These are phyloP conservation scores for Sphaeridia pumilis DNA, from an alignment of 2,888 invertebrate genomes.

Conservation along the genomic window DNA sequence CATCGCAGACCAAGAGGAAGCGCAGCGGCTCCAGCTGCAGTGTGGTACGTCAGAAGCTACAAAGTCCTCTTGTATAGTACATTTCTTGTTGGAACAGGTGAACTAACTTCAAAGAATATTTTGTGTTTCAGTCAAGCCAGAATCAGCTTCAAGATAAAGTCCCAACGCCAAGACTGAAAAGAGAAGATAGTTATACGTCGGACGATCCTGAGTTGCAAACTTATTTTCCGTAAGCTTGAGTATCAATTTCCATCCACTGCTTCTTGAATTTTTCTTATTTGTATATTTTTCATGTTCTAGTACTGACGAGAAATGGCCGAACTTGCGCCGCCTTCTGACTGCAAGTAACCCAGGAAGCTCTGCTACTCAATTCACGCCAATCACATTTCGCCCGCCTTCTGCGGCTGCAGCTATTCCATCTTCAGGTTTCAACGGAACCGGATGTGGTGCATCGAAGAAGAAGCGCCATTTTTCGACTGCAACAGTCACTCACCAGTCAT, in stretches of 20 bases:
- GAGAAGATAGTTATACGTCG: constrained; percentile 16
- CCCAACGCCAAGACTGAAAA: constrained; percentile 19
- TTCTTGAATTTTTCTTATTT: neutral
- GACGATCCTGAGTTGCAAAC: constrained; percentile 17
- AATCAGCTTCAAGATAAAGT: constrained; percentile 15
- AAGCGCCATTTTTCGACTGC: constrained; percentile 16
- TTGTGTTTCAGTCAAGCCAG: constrained; percentile 10
- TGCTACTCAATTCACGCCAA: constrained; percentile 13
- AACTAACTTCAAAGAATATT: neutral
- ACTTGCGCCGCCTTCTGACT: constrained; percentile 13
- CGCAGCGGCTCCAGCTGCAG: constrained; percentile 15
- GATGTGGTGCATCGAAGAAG: constrained; percentile 6
- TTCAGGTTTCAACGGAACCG: constrained; percentile 1
- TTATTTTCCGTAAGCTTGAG: constrained; percentile 11
- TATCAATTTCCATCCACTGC: too few species aligned
- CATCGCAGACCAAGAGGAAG: constrained; percentile 12
- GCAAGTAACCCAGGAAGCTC: constrained; percentile 9
- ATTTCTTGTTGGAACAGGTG: too few species aligned
- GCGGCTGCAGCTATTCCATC: constrained; percentile 3
- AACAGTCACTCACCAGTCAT: constrained; percentile 14
- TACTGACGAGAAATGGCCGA: constrained; percentile 17
- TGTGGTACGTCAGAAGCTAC: too few species aligned
- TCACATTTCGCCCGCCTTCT: constrained; percentile 15
- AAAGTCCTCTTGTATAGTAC: too few species aligned
- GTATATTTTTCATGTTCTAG: neutral